Evolutionary conservation across 2,113 vertebrate species (phyloP), one percentile per base, ranked within the genome.

Genomic region (Oceanodroma tethys): DNA sequence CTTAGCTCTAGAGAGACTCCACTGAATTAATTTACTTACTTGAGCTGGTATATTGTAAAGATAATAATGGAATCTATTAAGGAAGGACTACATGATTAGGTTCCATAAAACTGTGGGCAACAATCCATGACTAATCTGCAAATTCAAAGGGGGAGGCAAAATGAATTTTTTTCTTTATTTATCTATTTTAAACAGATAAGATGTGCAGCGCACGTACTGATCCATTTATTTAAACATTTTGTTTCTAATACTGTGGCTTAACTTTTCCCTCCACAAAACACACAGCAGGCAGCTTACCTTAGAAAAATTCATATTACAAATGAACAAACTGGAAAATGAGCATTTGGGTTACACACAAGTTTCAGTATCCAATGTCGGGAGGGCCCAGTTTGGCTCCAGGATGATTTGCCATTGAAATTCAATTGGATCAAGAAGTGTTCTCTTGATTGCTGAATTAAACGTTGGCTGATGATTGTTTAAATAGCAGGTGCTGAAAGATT

Each of bases 21-120:
- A 52, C 21, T 81, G 91, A 95, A 88, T 94, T 91, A 94, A 94
- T 97, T 88, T 79, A 88, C 62, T 91, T 88, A 85, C 59, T 96
- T 90, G n/a, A 94, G 65, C 63, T 36, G 29, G 20, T 55, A 73
- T 66, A 90, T 71, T 96, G 60, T 92, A 95, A 92, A 92, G 82
- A 86, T 86, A 92, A 95, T 94, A 96, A 95, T 47, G 72, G 72
- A 89, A 84, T 79, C 75, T 92, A 90, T 94, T 95, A 81, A 92
- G 67, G 83, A 92, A 67, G 59, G 42, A 81, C 82, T 78, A 88
- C 59, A 84, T 53, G 45, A 95, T 93, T 86, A 83, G 50, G 42
- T 81, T 88, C 63, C 82, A 86, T 78, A 94, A 93, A 95, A 94
- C 25, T 67, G 82, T 72, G 60, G 56, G 72, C 90, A 97, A 93